These are phyloP conservation scores for Gymnorhina tibicen DNA, from an alignment of 2,113 vertebrate genomes.

Conservation along the genomic window DNA sequence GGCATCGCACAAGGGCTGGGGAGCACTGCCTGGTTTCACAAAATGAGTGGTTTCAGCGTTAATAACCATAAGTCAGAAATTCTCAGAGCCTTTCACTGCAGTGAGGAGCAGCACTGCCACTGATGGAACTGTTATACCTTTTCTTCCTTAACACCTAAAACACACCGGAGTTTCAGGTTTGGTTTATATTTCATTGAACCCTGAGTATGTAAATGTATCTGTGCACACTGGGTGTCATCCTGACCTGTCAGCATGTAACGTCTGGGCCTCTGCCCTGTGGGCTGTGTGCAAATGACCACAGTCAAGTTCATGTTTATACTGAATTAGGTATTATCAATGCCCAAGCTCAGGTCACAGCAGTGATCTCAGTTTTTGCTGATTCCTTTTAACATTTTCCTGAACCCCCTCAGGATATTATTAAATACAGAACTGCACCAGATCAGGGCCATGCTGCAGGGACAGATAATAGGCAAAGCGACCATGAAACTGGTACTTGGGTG, in stretches of 20 bases:
- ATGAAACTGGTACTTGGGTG: rapidly evolving
- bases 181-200: neutral
- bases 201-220: rapidly evolving
- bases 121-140: neutral
- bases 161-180: neutral
- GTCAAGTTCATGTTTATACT: neutral
- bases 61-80: neutral
- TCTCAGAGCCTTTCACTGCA: neutral
- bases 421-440: neutral
- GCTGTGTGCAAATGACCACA: neutral
- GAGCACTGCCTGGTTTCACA: neutral
- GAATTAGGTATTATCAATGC: neutral
- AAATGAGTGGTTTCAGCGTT: neutral
- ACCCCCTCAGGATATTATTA: neutral
- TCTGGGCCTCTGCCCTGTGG: neutral
- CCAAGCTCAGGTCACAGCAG: neutral
- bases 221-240: neutral
- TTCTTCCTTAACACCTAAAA: neutral
- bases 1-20: neutral
- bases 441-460: neutral
- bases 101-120: neutral
- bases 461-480: neutral
- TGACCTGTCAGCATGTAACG: neutral
- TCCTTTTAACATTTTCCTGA: neutral
- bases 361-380: neutral